Evolutionary conservation across 2,888 invertebrate species (phyloP).

Genomic region (Erebia ligea): DNA sequence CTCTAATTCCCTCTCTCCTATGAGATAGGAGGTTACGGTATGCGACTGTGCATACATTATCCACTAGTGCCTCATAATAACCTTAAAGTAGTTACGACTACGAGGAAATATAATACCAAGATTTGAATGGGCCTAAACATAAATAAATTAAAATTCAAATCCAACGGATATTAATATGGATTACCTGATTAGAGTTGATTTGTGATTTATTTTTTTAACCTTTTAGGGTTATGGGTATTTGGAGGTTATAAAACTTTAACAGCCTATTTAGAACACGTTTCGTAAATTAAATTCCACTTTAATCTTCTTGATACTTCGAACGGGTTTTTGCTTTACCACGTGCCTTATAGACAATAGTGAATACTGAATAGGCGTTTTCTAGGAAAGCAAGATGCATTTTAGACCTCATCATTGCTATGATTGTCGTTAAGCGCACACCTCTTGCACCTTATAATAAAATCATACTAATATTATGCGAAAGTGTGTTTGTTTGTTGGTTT

Average conservation of each 20-base stretch:
- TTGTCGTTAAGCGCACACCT: too few species aligned
- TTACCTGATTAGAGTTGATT: constrained; percentile 10
- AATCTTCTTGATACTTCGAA: not conserved
- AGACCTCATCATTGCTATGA: too few species aligned
- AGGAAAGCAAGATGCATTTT: too few species aligned
- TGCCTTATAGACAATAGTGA: not conserved
- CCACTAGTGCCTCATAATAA: not conserved
- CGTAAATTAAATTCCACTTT: constrained; percentile 1
- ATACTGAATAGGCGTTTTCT: not conserved
- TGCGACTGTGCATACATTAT: too few species aligned
- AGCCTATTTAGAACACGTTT: constrained; percentile 1
- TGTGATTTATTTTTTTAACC: constrained; percentile 5
- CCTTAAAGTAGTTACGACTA: not conserved
- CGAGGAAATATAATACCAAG: constrained; percentile 3
- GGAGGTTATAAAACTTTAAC: constrained; percentile 4
- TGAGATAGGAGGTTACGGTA: too few species aligned
- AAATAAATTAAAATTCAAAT: constrained; percentile 7
- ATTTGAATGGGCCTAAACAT: constrained; percentile 3
- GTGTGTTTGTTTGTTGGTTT: too few species aligned
- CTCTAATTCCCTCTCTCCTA: too few species aligned
- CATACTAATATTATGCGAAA: too few species aligned
- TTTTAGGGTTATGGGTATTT: not conserved
- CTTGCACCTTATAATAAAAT: too few species aligned
- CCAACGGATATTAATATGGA: constrained; percentile 15
- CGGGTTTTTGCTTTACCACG: not conserved